Percentiles rank a stretch among this genome's conserved stretches.
These are phyloP conservation scores for Theretra japonica DNA, from an alignment of 2,888 invertebrate genomes.

Conservation along the genomic window DNA sequence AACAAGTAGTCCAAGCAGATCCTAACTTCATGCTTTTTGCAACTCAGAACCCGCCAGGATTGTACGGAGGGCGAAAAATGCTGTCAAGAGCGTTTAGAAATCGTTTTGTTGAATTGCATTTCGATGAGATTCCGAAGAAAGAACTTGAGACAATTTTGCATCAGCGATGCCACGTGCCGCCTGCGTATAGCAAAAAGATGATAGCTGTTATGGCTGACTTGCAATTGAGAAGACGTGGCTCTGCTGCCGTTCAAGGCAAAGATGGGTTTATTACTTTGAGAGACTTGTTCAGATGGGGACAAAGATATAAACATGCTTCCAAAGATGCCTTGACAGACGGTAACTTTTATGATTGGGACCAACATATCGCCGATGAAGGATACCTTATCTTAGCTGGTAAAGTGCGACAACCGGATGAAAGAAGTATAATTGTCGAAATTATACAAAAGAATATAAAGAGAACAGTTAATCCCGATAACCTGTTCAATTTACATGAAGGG, in stretches of 20 bases:
- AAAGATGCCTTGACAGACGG: conserved; percentile 81
- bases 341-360: conserved; percentile 96
- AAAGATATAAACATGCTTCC: conserved; percentile 92
- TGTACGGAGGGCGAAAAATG: conserved; percentile 98
- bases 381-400: conserved; percentile 97
- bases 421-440: conserved; percentile 91
- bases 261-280: conserved; percentile 96
- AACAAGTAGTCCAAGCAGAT: conserved; percentile 96
- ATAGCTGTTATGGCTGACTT: conserved; percentile 96
- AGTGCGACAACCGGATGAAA: conserved; percentile 94
- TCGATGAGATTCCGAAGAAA: conserved; percentile 95
- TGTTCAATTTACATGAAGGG: conserved; percentile 88
- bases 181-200: conserved; percentile 95
- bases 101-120: conserved; percentile 98
- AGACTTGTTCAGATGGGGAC: conserved; percentile 98
- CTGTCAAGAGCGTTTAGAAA: conserved; percentile 98
- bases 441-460: conserved; percentile 92
- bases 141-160: conserved; percentile 96
- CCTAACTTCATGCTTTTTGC: conserved; percentile 98
- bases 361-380: conserved; percentile 98
- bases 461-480: conserved; percentile 87
- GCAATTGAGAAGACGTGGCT: conserved; percentile 92
- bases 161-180: conserved; percentile 93
- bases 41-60: conserved; percentile 98
- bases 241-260: conserved; percentile 96